Base-by-base conservation (phyloP, 1,140 invertebrate genomes). In the Diabrotica undecimpunctata region DNA sequence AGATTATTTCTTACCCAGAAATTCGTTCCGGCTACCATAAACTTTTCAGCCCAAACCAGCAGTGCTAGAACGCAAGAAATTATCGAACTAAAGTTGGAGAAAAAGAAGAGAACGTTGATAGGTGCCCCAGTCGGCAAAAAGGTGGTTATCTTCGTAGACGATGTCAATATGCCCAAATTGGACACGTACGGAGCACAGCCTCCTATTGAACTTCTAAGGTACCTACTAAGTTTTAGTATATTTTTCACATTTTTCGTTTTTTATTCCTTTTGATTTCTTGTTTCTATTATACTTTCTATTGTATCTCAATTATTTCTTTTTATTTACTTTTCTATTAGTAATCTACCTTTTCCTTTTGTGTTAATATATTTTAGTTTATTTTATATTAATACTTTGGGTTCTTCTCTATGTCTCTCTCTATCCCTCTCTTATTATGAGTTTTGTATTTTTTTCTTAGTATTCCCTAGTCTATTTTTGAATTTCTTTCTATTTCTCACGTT, bases 41-140 rank as follows among this genome's bases (percentile, higher is more conserved):
- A 94, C 74, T 95, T 95, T 79, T 95, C 92, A 0, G 93, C 93
- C 0, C 93, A 95, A 81, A 96, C 93, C 0, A 92, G 87, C 72
- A 94, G 92, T 69, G 80, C 84, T 53, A 83, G 90, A 70, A 89
- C 91, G 53, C 90, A 92, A 83, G 86, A 93, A 78, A 93, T 90
- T 75, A 84, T 91, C 64, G 94, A 88, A 80, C 82, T 85, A 55
- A 92, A 87, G 68, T 78, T 97, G 54, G 93, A 96, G 71, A 93
- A 90, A 73, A 85, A 91, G 53, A 90, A 90, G 60, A 90, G 88
- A 63, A 90, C 88, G 3, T 82, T 92, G 2, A 82, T 92, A n/a
- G 93, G 93, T 0, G 93, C 93, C 5, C 92, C 93, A 0, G 75
- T 90, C 14, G 92, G 92, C 7, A 95, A 94, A 79, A 89, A 88